phyloP scores from a whole-genome alignment of 2,113 vertebrate genomes.

The Rostratula benghalensis region DNA sequence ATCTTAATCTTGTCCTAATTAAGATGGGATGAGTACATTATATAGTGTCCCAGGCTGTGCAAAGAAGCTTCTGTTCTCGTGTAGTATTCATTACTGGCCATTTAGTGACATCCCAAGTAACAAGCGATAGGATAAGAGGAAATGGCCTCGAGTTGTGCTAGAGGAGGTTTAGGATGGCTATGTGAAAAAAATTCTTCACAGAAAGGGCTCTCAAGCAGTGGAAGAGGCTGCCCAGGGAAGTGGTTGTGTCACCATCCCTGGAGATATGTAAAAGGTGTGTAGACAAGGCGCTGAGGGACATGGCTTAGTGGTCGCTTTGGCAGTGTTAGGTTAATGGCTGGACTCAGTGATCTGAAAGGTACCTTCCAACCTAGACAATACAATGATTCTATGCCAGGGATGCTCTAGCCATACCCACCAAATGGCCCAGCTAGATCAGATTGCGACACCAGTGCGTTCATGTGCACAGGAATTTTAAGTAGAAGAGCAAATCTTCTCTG shows the following conservation, averaged over 20 bases:
- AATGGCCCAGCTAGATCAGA: neutral
- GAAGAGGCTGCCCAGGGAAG: neutral
- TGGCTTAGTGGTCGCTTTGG: neutral
- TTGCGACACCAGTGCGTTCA: neutral
- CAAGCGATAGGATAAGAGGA: neutral
- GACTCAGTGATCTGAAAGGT: neutral
- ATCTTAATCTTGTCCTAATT: neutral
- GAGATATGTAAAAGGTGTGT: neutral
- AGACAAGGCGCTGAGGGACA: neutral
- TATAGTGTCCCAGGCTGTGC: neutral
- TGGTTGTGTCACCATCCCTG: neutral
- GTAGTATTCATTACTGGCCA: fast-evolving
- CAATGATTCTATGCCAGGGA: neutral
- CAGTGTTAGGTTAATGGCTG: neutral
- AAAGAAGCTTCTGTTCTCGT: neutral
- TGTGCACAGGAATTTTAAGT: neutral
- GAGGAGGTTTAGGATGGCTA: neutral
- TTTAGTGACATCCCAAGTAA: neutral
- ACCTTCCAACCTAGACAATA: neutral
- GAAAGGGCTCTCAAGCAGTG: neutral
- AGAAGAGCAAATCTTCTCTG: neutral
- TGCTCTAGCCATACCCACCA: neutral
- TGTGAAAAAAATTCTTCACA: neutral
- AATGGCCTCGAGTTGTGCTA: neutral
- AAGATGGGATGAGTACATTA: neutral